These are phyloP conservation scores for Scolopax bukidnonensis DNA, from an alignment of 2,797 vertebrate genomes.

Conservation along the genomic window DNA sequence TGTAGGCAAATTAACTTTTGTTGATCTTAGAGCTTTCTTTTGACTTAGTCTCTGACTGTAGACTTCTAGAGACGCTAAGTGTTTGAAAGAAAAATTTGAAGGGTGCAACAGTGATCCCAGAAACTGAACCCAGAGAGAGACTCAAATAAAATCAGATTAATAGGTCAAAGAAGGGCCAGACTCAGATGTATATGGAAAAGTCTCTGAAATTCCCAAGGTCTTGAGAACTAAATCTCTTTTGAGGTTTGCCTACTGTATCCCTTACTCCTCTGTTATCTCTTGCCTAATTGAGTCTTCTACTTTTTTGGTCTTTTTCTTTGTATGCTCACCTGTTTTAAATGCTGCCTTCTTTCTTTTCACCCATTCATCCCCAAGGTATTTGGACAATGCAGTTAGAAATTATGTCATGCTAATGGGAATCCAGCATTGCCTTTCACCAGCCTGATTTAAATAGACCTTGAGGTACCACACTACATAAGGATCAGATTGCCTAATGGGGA, in stretches of 20 bases:
- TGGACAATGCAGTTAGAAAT: not conserved
- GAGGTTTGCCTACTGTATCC: not conserved
- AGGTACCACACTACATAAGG: not conserved
- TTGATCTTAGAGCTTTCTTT: not conserved
- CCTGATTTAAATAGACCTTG: not conserved
- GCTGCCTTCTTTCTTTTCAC: not conserved
- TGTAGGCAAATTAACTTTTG: not conserved
- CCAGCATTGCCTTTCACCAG: not conserved
- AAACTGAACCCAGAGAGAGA: not conserved
- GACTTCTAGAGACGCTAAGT: not conserved
- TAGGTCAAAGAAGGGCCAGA: not conserved
- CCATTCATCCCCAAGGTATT: rapidly evolving
- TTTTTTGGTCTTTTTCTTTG: not conserved
- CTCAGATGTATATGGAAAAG: not conserved
- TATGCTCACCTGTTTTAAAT: not conserved
- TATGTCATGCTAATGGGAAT: not conserved
- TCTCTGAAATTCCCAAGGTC: not conserved
- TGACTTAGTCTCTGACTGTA: not conserved
- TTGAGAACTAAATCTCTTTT: not conserved
- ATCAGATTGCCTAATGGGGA: not conserved
- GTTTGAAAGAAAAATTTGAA: not conserved
- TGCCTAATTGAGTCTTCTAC: not conserved
- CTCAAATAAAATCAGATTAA: not conserved
- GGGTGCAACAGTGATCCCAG: not conserved
- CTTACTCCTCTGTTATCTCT: not conserved